Evolutionary conservation across 2,888 invertebrate species (phyloP), one percentile per base, ranked within the genome.

Genomic region (Seladonia tumulorum): DNA sequence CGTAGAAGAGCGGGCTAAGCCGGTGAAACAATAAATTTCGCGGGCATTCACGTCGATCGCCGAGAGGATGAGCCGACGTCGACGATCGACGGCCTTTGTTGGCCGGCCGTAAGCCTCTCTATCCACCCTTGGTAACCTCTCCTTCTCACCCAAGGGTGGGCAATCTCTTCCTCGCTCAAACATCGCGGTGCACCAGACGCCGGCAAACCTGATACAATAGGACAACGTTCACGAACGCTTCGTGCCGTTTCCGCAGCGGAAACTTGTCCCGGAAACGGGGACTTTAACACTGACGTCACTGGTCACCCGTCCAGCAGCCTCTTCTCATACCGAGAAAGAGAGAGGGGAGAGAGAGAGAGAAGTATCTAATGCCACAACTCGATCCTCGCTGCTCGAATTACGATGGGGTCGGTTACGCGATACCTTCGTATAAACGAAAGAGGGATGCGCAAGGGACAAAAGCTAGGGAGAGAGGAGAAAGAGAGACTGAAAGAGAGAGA

Each of bases 1-100:
- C 77, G 83, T 74, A 82, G 87, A 89, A 89, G 90, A 88, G 90
- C 86, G 86, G 92, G 90, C 91, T 93, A 94, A 94, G 93, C 94
- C 93, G 91, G 92, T 92, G 93, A 93, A 93, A 94, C 94, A 94
- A 94, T 94, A 94, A 94, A 94, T 94, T 94, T 93, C 88, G 92
- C 91, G 91, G 91, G 92, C 91, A 93, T 93, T 94, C 93, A 93
- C 91, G 93, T 93, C 93, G 93, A 93, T 93, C 93, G 93, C 88
- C 86, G 90, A 89, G 89, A 89, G 92, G 89, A 92, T 92, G 92
- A 93, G 93, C 91, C 93, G 91, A 91, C 92, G 92, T 93, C 91
- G 92, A 92, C 93, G 93, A 93, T 93, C 92, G 92, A 93, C 93
- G 91, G 91, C 90, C 91, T 93, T 93, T 93, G 93, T 93, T 91